A percentile compares a stretch with the other conserved stretches of the same genome.
These are phyloP conservation scores for Aurelia coerulea DNA, from an alignment of 30 jellyfish, hydroid and myxozoan species.

Conservation along the genomic window DNA sequence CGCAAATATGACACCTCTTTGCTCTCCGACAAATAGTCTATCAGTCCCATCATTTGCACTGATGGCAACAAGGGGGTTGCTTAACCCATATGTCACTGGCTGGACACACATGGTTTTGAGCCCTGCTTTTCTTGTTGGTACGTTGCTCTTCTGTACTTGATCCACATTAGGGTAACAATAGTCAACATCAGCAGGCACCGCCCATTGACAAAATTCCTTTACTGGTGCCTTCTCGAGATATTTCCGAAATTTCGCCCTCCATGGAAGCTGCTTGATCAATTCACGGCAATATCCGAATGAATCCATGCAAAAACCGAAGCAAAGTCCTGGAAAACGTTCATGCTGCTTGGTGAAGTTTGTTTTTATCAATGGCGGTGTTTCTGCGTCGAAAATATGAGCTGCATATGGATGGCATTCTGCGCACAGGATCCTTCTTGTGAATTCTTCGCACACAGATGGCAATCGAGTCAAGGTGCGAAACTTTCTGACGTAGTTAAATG, in stretches of 20 bases:
- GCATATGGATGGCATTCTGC: conserved; percentile 96
- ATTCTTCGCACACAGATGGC: conserved; percentile 25
- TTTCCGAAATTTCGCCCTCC: conserved; percentile 37
- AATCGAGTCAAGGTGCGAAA: not conserved
- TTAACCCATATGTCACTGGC: conserved; percentile 35
- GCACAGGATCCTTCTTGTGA: conserved; percentile 66
- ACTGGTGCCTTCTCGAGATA: conserved; percentile 31
- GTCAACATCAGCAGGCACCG: conserved; percentile 67
- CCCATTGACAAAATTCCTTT: conserved; percentile 87
- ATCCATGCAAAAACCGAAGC: conserved; percentile 60
- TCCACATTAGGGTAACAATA: conserved; percentile 81
- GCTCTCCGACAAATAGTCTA: conserved; percentile 87
- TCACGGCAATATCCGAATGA: conserved; percentile 64
- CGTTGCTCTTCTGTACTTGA: not conserved
- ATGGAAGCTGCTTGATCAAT: conserved; percentile 35
- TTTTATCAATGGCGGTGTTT: conserved; percentile 49
- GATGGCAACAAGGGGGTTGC: conserved; percentile 81
- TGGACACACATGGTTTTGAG: conserved; percentile 75
- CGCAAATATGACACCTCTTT: conserved; percentile 66
- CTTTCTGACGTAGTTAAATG: conserved; percentile 19
- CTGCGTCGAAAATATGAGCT: conserved; percentile 94
- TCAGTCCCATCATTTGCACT: conserved; percentile 91
- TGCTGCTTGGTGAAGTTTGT: conserved; percentile 40
- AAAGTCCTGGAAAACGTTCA: conserved; percentile 88
- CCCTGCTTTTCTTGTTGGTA: conserved; percentile 4